Base-by-base conservation (phyloP, 2,888 invertebrate genomes). In the Ernsta delagoae region DNA sequence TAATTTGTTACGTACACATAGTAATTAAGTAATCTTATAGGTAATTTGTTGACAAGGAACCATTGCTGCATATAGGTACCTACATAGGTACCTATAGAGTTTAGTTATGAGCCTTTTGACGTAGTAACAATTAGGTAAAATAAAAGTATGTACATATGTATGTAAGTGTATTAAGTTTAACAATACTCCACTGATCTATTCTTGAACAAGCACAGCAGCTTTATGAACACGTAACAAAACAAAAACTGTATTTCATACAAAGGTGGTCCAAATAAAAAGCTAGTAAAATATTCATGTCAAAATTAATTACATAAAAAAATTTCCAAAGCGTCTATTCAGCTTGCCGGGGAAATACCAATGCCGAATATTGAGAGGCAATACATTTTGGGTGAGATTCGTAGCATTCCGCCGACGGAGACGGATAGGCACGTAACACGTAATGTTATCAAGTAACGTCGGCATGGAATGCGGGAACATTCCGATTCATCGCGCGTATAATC, bases 401-500 rank as follows among this genome's bases (percentile, higher is more conserved):
- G 56, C 57, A 62, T 68, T 68, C 68, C 62, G 39, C n/a, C 34
- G 68, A n/a, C 57, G 62, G 41, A 50, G 68, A 57, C 57, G 39
- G 56, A 67, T 62, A 57, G 56, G 67, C 61, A 62, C 61, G 61
- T 67, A 61, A 61, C n/a, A n/a, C n/a, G n/a, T n/a, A n/a, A n/a
- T 61, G 67, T 67, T 76, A 80, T 78, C 77, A 59, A 66, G 66
- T 66, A 53, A 66, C 66, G 60, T 54, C 60, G 65, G 53, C 59
- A 16, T 34, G 61, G 67, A 67, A 67, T 62, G 67, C 62, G 53
- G 78, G 79, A 80, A 78, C 75, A 73, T 77, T 71, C 74, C 72
- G 66, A 68, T 78, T 78, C 71, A 68, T 75, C 74, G 77, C 77
- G 77, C 78, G 78, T 70, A 72, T 72, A 70, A 75, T 75, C 80